Evolutionary conservation across 2,888 invertebrate genomes (phyloP), one percentile per base, ranked within the genome.

Genomic region (Dolichopus griseipennis): DNA sequence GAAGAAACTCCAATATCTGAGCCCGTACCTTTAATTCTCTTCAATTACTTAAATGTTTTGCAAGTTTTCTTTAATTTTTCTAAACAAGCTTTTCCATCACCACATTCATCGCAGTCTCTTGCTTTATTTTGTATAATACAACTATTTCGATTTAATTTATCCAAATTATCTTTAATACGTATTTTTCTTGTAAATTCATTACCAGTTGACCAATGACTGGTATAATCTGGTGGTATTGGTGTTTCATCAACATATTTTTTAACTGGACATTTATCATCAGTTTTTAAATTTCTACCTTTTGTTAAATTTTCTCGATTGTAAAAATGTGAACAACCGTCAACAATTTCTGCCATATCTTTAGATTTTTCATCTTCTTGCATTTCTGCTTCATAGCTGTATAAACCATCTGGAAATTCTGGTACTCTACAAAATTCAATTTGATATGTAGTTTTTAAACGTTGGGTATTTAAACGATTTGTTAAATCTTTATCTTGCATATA

Each of bases 401-500:
- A 72, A 6, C 79, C 78, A 52, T 77, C 75, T 0, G 79, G 78
- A 71, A 78, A 78, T 68, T 81, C 80, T 37, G 76, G 76, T 43
- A 79, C 73, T 43, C 74, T 73, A 21, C 84, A 81, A 72, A 77
- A 87, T 73, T 87, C 87, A 5, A 83, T 81, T 77, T 86, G 85
- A 75, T 87, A 87, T 0, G 86, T 87, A 8, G 85, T 82, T 63
- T 80, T 80, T 72, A 86, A 75, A 34, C 86, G 81, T 73, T 87
- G 85, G 6, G 76, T 77, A 70, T 87, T 84, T 41, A 86, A 80
- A 52, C 83, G 78, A 15, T 82, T 80, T 61, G 83, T 77, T 6
- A 84, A 75, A 68, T 84, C 84, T 66, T 83, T 80, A 21, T 83
- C 83, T 6, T 85, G 83, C 69, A 84, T 80, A 8, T 79, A 78